phyloP scores from a whole-genome alignment of 2,888 invertebrate species.

The Orthonychiurus folsomi region DNA sequence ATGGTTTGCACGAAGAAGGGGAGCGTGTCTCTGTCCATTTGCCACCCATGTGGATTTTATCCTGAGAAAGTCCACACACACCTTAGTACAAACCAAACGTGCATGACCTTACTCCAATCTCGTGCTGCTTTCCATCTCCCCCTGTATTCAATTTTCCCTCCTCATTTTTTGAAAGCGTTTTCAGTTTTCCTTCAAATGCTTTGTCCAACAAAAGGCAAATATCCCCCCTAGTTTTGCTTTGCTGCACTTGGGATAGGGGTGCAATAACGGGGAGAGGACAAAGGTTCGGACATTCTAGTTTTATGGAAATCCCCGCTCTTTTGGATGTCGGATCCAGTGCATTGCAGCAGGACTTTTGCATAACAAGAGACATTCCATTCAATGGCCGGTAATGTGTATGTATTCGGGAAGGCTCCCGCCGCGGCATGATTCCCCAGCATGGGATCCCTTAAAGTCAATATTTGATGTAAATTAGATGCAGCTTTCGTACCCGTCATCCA shows the following conservation, averaged over 20 bases:
- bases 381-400: too few species aligned
- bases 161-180: background rate
- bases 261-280: background rate
- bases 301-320: background rate
- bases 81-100: too few species aligned
- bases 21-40: background rate
- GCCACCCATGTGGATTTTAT: too few species aligned
- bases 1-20: background rate
- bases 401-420: too few species aligned
- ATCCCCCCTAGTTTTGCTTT: background rate
- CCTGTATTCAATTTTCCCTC: background rate
- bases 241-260: background rate
- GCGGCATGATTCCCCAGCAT: too few species aligned
- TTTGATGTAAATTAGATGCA: constrained; percentile 1
- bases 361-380: too few species aligned
- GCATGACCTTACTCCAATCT: too few species aligned
- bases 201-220: background rate
- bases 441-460: background rate
- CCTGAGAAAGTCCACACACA: too few species aligned
- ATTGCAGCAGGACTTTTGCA: background rate
- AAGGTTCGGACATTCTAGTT: background rate
- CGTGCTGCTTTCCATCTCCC: background rate
- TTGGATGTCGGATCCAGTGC: background rate
- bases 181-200: background rate
- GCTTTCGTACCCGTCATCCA: background rate